Evolutionary conservation across 37 sponge, comb jelly and placozoan genomes (phyloP), one percentile per base, ranked within the genome.

Genomic region (Trichoplax adhaerens): DNA sequence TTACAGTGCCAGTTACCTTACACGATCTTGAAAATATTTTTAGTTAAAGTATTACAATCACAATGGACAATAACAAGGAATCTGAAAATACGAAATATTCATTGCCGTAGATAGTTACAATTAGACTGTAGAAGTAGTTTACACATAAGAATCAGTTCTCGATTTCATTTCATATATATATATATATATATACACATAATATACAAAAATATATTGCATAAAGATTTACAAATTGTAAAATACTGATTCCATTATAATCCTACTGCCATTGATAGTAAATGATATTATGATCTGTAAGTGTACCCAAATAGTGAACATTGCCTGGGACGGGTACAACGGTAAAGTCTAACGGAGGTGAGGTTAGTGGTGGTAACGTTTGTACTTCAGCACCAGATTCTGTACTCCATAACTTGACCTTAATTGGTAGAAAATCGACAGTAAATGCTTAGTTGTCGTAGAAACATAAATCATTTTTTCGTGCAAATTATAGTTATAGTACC

Each of bases 361-460:
- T 56, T n/a, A 73, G 29, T 29, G 29, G 53, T 0, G 74, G 46
- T 52, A 87, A 72, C n/a, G 80, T 66, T 68, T 87, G 88, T 0
- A 81, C 60, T 5, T 67, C 74, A 29, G 54, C 48, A 3, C 57
- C 78, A 1, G 75, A 72, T 55, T 63, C 58, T 6, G 58, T 74
- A 65, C 83, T 76, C 77, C 84, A 83, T 0, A 87, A 47, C 48
- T 77, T 72, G 3, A 68, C 81, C 87, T 87, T 59, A 5, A 60
- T 48, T 3, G 54, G 46, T 69, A 49, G 55, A 69, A 48, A 47
- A n/a, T 5, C 10, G 29, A 51, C 50, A 8, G 49, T n/a, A 7
- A 1, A 48, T 48, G 55, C 48, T 2, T 49, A 72, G 48, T 3
- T 47, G 4, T 49, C 3, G 3, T 48, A 29, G 50, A 50, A 58